Evolutionary conservation across 2,797 vertebrate genomes (phyloP).

Genomic region (Ctenopoma multispine): DNA sequence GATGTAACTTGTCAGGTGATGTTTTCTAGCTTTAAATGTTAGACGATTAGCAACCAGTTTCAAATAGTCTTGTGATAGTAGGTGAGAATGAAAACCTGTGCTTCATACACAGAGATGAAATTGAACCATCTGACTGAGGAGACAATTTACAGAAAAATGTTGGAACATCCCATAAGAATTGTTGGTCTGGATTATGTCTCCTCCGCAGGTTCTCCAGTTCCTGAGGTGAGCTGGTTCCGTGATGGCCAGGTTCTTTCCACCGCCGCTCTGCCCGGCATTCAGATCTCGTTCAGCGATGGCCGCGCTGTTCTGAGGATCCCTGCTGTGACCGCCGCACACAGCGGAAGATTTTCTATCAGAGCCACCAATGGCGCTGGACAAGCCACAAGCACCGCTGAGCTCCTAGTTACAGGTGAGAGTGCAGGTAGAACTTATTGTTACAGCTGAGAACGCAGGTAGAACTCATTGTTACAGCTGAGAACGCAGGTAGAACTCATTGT

Average conservation of each 20-base stretch:
- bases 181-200: not conserved
- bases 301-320: slow-evolving; percentile 95
- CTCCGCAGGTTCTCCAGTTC: slow-evolving; percentile 92
- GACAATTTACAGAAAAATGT: not conserved
- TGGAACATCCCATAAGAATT: not conserved
- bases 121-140: not conserved
- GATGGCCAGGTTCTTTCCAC: slow-evolving; percentile 98
- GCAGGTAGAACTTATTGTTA: slow-evolving; percentile 65
- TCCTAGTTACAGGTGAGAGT: slow-evolving; percentile 92
- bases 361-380: slow-evolving; percentile 98
- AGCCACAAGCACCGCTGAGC: slow-evolving; percentile 97
- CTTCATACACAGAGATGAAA: not conserved
- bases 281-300: slow-evolving; percentile 98
- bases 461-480: not conserved
- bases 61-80: too few relatives aligned
- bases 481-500: not conserved
- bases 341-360: slow-evolving; percentile 95
- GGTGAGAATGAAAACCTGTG: too few relatives aligned
- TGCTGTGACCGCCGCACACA: slow-evolving; percentile 91
- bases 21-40: too few relatives aligned
- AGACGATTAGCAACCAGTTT: too few relatives aligned
- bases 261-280: slow-evolving; percentile 92
- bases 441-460: slow-evolving; percentile 80
- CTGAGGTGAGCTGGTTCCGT: slow-evolving; percentile 99
- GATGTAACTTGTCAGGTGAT: too few relatives aligned